Conservation (phyloP, 2,113 vertebrate genomes). For the Mola mola region DNA sequence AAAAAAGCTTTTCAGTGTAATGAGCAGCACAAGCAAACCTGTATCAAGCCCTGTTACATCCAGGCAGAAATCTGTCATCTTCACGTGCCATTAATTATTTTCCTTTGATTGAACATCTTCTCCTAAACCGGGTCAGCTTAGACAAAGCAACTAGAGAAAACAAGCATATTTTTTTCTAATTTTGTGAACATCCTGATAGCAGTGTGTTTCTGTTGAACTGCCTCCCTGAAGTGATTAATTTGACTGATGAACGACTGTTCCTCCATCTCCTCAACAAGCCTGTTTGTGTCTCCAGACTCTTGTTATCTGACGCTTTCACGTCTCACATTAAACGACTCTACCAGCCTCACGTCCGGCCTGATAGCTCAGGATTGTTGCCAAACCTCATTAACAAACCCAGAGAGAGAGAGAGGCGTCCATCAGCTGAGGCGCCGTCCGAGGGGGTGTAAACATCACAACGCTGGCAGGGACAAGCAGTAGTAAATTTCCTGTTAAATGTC, state of each 20-base stretch:
- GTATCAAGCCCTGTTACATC: too few relatives aligned
- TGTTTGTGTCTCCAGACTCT: constrained; percentile 45
- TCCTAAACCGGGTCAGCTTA: too few relatives aligned
- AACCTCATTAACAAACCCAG: constrained; percentile 27
- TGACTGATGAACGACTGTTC: background rate
- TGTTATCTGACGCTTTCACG: constrained; percentile 55
- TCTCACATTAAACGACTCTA: constrained; percentile 61
- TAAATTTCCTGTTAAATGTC: background rate
- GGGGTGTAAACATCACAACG: constrained; percentile 15
- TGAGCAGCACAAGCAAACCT: too few relatives aligned
- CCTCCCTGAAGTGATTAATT: too few relatives aligned
- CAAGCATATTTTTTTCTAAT: too few relatives aligned
- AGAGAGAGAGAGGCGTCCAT: constrained; percentile 53
- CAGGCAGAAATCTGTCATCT: too few relatives aligned
- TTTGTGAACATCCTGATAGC: too few relatives aligned
- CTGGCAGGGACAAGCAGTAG: background rate
- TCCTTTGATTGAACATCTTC: too few relatives aligned
- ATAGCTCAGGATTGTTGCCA: constrained; percentile 22
- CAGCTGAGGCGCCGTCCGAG: constrained; percentile 33
- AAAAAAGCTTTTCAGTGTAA: too few relatives aligned
- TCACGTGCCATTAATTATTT: too few relatives aligned
- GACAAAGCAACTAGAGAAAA: too few relatives aligned
- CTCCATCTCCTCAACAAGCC: background rate
- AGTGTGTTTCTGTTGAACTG: too few relatives aligned
- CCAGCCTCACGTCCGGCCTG: constrained; percentile 25